phyloP scores from a whole-genome alignment of 2,113 vertebrate genomes.

The Albula glossodonta region DNA sequence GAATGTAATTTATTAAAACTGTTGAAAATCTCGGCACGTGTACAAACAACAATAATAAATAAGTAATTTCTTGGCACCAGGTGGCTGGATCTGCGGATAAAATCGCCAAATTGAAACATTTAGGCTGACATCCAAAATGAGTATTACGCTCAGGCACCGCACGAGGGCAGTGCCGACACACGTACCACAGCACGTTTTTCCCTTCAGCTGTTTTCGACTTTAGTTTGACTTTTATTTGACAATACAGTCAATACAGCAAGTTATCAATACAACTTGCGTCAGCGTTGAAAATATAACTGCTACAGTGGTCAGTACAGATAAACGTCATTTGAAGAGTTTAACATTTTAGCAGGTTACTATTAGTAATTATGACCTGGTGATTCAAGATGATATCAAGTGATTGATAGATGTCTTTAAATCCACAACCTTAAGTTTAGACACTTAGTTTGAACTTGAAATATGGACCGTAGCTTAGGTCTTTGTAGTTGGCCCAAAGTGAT shows the following conservation, averaged over 20 bases:
- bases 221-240: no score
- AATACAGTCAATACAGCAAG: neutral
- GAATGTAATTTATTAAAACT: neutral
- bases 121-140: neutral
- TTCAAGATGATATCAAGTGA: no score
- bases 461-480: neutral
- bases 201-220: no score
- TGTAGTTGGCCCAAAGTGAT: neutral
- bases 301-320: neutral
- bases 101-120: neutral
- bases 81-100: neutral
- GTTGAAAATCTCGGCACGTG: neutral
- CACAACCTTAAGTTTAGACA: neutral
- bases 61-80: neutral
- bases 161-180: constrained; percentile 2
- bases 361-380: neutral
- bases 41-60: neutral
- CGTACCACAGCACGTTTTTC: neutral
- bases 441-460: neutral
- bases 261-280: neutral
- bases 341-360: neutral
- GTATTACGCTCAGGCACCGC: neutral
- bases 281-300: neutral
- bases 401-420: neutral
- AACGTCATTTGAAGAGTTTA: neutral